Base-by-base conservation (phyloP, 2,888 invertebrate genomes). In the Limnephilus marmoratus region DNA sequence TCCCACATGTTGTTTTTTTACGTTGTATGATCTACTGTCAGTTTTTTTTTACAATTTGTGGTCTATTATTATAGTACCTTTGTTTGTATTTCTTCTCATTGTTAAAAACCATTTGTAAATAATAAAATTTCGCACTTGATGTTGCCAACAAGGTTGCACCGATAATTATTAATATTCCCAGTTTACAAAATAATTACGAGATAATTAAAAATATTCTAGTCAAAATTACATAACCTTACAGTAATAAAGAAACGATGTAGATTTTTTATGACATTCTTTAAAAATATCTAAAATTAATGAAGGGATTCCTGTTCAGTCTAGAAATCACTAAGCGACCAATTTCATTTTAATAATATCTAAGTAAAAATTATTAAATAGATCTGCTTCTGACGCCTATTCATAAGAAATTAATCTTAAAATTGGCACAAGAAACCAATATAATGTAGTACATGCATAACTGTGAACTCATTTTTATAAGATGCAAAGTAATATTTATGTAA, bases 301-400 rank as follows among this genome's bases (percentile, higher is more conserved):
- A 24, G 86, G 49, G 45, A 86, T 86, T 86, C 86, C 86, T 86
- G 86, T 68, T 88, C 53, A 68, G 9, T 68, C 53, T 88, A 88
- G 88, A 34, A 29, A 88, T 88, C 31, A 88, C 68, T 68, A 41
- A 68, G 88, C 88, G 88, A 88, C 88, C 88, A 88, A 88, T 88
- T 88, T 88, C 68, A 68, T 88, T 87, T 87, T 87, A 53, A 87
- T 53, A 87, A 53, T 87, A 29, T 53, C 34, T 88, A 88, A 24
- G 34, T 88, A 68, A 86, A 85, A 49, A 45, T 49, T 49, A 45
- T 45, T 86, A 86, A 86, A 86, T 86, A 83, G 37, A 86, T n/a
- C 15, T 45, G 86, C 86, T 86, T 86, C 29, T 45, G 45, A 86
- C 15, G 49, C 29, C 68, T 68, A 68, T 68, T 68, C 68, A 68